A percentile compares a stretch with the other conserved stretches of the same genome.
These are phyloP conservation scores for Spermophilus dauricus DNA, from an alignment of 2,113 vertebrate species.

Conservation along the genomic window DNA sequence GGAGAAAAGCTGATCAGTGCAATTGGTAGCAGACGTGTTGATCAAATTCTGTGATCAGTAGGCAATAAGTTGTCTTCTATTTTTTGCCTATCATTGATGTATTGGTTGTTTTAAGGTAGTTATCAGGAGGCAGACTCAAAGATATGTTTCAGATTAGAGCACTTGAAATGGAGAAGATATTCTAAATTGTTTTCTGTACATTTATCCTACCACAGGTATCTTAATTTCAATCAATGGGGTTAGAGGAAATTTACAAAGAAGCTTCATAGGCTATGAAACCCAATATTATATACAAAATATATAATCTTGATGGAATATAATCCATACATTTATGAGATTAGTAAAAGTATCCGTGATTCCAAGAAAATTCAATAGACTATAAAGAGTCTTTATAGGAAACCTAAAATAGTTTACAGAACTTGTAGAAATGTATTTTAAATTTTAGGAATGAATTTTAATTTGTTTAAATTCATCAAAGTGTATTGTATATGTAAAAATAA, in stretches of 20 bases:
- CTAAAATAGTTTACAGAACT: not conserved
- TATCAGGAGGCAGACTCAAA: not conserved
- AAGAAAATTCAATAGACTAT: not conserved
- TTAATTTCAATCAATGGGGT: not conserved
- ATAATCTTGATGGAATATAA: not conserved
- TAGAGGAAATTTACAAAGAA: not conserved
- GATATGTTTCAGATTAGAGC: not conserved
- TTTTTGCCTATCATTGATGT: not conserved
- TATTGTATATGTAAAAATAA: not conserved
- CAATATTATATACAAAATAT: not conserved
- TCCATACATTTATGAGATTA: not conserved
- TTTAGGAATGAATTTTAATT: not conserved
- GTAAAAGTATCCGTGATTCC: not conserved
- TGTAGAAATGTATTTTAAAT: not conserved
- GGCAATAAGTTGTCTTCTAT: not conserved
- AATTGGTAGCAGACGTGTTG: not conserved
- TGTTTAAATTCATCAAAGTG: not conserved
- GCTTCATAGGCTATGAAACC: not conserved
- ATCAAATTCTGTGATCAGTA: not conserved
- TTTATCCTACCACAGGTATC: not conserved
- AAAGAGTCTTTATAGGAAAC: not conserved
- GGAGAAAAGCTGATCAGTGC: not conserved
- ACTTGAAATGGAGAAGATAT: not conserved
- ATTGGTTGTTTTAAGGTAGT: not conserved
- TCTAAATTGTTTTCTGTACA: not conserved